Conservation (phyloP, 2,113 vertebrate species). For the Leuciscus idus region DNA sequence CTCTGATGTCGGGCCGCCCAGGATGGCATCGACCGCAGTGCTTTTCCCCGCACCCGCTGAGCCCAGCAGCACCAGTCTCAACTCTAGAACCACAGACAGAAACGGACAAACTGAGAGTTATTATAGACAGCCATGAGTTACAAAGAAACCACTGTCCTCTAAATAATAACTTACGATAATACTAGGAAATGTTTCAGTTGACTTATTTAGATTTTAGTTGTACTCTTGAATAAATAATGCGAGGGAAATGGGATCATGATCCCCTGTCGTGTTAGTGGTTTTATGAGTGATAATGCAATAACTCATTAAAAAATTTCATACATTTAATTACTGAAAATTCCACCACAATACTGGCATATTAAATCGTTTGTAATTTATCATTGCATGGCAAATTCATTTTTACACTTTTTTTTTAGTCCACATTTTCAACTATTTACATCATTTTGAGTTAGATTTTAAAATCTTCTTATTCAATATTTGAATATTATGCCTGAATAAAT, state of each 20-base stretch:
- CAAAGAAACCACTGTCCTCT: not conserved
- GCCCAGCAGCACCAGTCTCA: conserved; percentile 75
- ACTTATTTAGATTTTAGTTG: not conserved
- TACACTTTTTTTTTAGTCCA: not conserved
- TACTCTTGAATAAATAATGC: not conserved
- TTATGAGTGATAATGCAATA: not conserved
- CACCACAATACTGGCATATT: not conserved
- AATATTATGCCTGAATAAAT: not conserved
- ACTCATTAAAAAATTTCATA: not conserved
- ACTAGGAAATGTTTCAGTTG: not conserved
- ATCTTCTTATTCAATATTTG: not conserved
- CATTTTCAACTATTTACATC: not conserved
- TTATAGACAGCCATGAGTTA: not conserved
- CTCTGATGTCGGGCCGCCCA: conserved; percentile 60
- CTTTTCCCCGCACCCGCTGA: conserved; percentile 62
- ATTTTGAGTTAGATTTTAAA: no score
- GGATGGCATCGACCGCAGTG: conserved; percentile 64
- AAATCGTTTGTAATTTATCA: not conserved
- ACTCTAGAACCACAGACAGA: conserved; percentile 39
- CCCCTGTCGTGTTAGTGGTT: not conserved
- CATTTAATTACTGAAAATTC: not conserved
- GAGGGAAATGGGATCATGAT: not conserved
- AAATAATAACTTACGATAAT: not conserved
- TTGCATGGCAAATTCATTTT: not conserved
- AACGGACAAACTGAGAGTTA: not conserved